Conservation (phyloP, 30 jellyfish, hydroid and myxozoan genomes). For the Hydractinia symbiolongicarpus region DNA sequence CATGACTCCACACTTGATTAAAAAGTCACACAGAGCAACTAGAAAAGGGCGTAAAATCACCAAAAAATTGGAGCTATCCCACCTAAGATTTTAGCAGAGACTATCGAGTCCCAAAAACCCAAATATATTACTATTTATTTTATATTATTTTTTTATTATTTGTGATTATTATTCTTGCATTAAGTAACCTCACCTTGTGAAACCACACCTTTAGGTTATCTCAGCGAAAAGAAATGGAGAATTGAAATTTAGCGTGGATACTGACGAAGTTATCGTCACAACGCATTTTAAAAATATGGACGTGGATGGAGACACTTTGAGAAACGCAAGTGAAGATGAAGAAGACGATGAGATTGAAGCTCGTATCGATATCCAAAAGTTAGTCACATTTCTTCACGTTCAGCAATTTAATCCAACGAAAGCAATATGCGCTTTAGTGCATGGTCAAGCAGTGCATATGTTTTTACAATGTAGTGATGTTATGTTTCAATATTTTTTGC, state of each 20-base stretch:
- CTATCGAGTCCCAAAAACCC: too few relatives aligned
- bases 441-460: slow-evolving; percentile 64
- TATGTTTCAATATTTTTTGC: slow-evolving; percentile 43
- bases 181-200: too few relatives aligned
- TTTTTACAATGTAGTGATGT: slow-evolving; percentile 58
- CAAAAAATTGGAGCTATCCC: too few relatives aligned
- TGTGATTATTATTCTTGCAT: too few relatives aligned
- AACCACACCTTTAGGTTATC: slow-evolving; percentile 34
- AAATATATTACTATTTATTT: too few relatives aligned
- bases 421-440: slow-evolving; percentile 52
- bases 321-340: slow-evolving; percentile 4
- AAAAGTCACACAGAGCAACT: too few relatives aligned
- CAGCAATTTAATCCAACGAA: slow-evolving; percentile 59
- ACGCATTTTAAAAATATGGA: slow-evolving; percentile 66
- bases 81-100: too few relatives aligned
- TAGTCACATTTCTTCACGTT: slow-evolving; percentile 62
- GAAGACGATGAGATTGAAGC: slow-evolving; percentile 64
- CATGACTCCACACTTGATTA: too few relatives aligned
- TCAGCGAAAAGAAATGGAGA: slow-evolving; percentile 67
- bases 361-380: slow-evolving; percentile 65
- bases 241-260: slow-evolving; percentile 57
- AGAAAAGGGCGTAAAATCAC: too few relatives aligned
- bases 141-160: too few relatives aligned
- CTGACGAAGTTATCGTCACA: slow-evolving; percentile 80
- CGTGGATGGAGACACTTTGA: slow-evolving; percentile 3